Evolutionary conservation across 2,888 invertebrate species (phyloP).

Genomic region (Incurvaria masculella): DNA sequence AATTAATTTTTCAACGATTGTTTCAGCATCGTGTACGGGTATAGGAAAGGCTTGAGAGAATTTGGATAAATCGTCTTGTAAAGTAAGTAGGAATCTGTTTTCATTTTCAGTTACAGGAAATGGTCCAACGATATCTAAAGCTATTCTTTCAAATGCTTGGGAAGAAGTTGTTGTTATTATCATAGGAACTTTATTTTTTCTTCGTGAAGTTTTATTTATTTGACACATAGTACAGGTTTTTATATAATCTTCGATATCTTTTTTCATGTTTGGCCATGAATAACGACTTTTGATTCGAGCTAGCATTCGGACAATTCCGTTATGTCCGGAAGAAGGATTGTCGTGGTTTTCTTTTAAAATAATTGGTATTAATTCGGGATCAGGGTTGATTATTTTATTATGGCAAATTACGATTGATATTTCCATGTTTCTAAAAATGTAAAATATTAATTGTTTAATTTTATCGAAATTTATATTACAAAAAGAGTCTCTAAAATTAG

Average conservation of each 20-base stretch:
- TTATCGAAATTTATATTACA: conserved; percentile 5
- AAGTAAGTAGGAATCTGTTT: conserved; percentile 4
- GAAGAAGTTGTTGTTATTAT: not conserved
- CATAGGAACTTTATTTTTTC: no score
- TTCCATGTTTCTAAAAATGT: not conserved
- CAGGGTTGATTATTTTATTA: not conserved
- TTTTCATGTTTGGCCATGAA: no score
- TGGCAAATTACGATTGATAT: not conserved
- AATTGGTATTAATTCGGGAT: not conserved
- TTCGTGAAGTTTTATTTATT: no score
- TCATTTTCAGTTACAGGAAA: not conserved
- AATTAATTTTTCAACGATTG: not conserved
- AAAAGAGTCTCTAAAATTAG: no score
- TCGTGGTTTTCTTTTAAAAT: no score
- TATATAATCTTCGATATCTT: no score
- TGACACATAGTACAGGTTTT: no score
- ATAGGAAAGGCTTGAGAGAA: conserved; percentile 1
- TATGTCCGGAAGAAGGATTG: no score
- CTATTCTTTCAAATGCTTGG: not conserved
- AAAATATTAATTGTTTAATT: conserved; percentile 5
- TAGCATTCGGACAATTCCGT: no score
- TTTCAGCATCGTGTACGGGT: not conserved
- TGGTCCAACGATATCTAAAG: no score
- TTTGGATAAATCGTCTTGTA: conserved; percentile 6
- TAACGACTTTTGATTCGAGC: no score